Base-by-base conservation (phyloP, 2,797 vertebrate genomes). In the Sciaenops ocellatus region DNA sequence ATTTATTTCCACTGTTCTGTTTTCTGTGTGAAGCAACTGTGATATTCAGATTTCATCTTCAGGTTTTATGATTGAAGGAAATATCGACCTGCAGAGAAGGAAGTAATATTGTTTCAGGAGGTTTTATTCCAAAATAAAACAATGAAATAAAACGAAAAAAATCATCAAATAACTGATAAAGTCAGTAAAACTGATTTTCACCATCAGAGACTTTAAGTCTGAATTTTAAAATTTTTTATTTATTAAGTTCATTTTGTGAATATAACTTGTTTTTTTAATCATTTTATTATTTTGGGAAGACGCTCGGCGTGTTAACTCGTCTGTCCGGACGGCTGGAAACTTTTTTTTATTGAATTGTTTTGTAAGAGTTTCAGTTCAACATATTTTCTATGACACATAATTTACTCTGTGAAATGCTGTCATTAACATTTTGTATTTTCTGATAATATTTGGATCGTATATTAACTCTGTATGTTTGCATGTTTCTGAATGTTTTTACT, bases 401-500 rank as follows among this genome's bases (percentile, higher is more conserved):
- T 24, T 44, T 13, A 11, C 51, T 30, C 8, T 50, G 26, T 74
- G 5, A 12, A 46, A 50, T 34, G 47, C 3, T 22, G 11, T 1
- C 42, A 13, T 54, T 12, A 18, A 46, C 72, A 30, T 67, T 44
- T 48, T 46, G 20, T 59, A 15, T 47, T 56, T 55, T 41, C 4
- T 28, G 7, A 1, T 18, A 20, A 41, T 54, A 22, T 26, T 1
- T 46, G 26, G 1, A 13, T 63, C 18, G 42, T 52, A 57, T 57
- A 16, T 67, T 20, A 26, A 20, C 51, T 20, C 5, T 51, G 41
- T 48, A n/a, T 8, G 63, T 64, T 22, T 82, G 84, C 80, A 79
- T 85, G 86, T 52, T 51, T 55, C 22, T 64, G 42, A 75, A 70
- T 42, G 61, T 26, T 73, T 68, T 65, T 0, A 30, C 17, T 57